Base-by-base conservation (phyloP, 2,113 vertebrate species). In the Macquaria ambigua region DNA sequence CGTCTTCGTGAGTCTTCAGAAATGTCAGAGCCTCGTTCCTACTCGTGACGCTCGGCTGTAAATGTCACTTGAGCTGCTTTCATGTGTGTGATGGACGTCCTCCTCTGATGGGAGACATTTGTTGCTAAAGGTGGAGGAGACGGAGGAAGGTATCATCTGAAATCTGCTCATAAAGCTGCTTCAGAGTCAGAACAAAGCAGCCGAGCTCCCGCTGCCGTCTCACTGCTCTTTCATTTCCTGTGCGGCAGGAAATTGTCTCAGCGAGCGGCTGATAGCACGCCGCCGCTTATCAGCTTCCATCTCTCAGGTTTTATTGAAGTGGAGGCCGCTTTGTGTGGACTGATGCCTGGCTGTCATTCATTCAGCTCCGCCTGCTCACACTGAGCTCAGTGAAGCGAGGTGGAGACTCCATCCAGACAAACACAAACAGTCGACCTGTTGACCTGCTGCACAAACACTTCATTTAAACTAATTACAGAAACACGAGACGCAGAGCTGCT, bases 191-290 rank as follows among this genome's bases (percentile, higher is more conserved):
- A 93, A 94, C 89, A 95, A 95, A 95, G 92, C 75, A n/a, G 56
- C 50, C 34, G 61, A 34, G 86, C 59, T 15, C 28, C 58, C 53
- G 21, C 93, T 83, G 81, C 0, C 0, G 0, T 91, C 94, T 93
- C 92, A 55, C 0, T n/a, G 86, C 91, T 74, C 89, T 98, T 99
- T 99, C 96, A 99, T 99, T 98, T 99, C 98, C 98, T 97, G 94
- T 87, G 83, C 23, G 69, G 89, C 96, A 97, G 98, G 98, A 99
- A 97, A 98, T 99, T 97, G 96, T 91, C 88, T 91, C 87, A 84
- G 92, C 93, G 79, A 5, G 83, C 91, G 82, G 86, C 69, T 87
- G 95, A 96, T 87, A 95, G 92, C 88, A 91, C 18, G 52, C 91
- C 91, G 83, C 93, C 93, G 73, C 75, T 94, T 93, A 95, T 95